Base-by-base conservation (phyloP, 2,113 vertebrate genomes). In the Globicephala melas region DNA sequence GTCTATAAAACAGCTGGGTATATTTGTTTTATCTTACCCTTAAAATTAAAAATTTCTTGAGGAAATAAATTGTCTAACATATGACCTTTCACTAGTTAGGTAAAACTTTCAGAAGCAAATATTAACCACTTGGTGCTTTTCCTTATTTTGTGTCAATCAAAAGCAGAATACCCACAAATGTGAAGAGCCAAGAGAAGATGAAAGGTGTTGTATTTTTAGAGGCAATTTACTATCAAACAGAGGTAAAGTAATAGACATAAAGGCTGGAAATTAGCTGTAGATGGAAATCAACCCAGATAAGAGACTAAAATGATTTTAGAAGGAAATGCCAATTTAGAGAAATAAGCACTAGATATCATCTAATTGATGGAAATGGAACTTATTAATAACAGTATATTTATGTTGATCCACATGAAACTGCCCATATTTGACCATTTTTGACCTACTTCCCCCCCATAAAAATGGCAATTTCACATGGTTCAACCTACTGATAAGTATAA, bases 231-330 rank as follows among this genome's bases (percentile, higher is more conserved):
- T 60, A 71, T 80, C 25, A 73, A 89, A 31, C 25, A 67, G 26
- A 92, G 41, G 33, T 21, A 85, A 97, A 94, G 38, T 80, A 91
- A 90, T 2, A 79, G 26, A 95, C 86, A 86, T 84, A 91, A 71
- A 89, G 21, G 9, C 17, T 90, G 11, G 38, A 85, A 81, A 65
- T 88, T 17, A 83, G 8, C 33, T 38, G 28, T 76, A 33, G 79
- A 77, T 87, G 11, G 28, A 86, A 94, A 94, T 65, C 26, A 53
- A 38, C 25, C 14, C 36, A 44, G 7, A n/a, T 68, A 53, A 76
- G 33, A 86, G 12, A 91, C 50, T 50, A 15, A 50, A 74, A 94
- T 87, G 81, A 83, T 58, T 76, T 92, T 92, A 85, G 3, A 92
- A 82, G 14, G 5, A 81, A 97, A 94, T 50, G 67, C 0, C 2